These are phyloP conservation scores for Takifugu bimaculatus DNA, from an alignment of 2,113 vertebrate species.

Conservation along the genomic window DNA sequence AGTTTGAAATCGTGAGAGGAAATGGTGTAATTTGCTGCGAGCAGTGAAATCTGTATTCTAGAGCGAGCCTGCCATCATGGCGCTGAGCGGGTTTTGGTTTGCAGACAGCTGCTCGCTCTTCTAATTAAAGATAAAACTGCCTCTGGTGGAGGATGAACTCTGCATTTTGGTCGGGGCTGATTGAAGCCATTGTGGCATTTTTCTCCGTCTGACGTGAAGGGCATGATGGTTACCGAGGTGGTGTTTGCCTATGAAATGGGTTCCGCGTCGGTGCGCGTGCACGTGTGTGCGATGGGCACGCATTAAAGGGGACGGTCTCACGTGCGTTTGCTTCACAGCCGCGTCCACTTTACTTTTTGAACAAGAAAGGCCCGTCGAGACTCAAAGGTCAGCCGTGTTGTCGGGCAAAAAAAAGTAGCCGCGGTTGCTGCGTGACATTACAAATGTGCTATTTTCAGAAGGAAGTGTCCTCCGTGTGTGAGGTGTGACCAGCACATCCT, in stretches of 20 bases:
- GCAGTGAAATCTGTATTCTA: slow-evolving; percentile 26
- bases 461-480: slow-evolving; percentile 63
- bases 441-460: slow-evolving; percentile 63
- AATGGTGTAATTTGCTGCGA: slow-evolving; percentile 23
- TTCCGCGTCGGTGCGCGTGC: background rate
- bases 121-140: slow-evolving; percentile 66
- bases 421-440: slow-evolving; percentile 68
- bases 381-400: slow-evolving; percentile 70
- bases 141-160: slow-evolving; percentile 59
- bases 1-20: slow-evolving; percentile 4
- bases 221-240: slow-evolving; percentile 17
- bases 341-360: slow-evolving; percentile 2
- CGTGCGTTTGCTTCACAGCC: slow-evolving; percentile 11
- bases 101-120: slow-evolving; percentile 67
- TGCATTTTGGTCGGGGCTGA: slow-evolving; percentile 45
- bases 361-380: slow-evolving; percentile 37
- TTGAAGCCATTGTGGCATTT: slow-evolving; percentile 49
- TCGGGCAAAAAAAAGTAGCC: slow-evolving; percentile 56
- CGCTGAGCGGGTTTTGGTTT: slow-evolving; percentile 40
- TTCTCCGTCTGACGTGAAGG: slow-evolving; percentile 37
- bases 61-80: slow-evolving; percentile 23
- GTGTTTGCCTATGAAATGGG: slow-evolving; percentile 5
- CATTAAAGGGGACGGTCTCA: background rate
- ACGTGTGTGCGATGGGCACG: background rate
- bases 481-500: slow-evolving; percentile 65